These are phyloP conservation scores for Podilymbus podiceps DNA, from an alignment of 2,113 vertebrate species.

Conservation along the genomic window DNA sequence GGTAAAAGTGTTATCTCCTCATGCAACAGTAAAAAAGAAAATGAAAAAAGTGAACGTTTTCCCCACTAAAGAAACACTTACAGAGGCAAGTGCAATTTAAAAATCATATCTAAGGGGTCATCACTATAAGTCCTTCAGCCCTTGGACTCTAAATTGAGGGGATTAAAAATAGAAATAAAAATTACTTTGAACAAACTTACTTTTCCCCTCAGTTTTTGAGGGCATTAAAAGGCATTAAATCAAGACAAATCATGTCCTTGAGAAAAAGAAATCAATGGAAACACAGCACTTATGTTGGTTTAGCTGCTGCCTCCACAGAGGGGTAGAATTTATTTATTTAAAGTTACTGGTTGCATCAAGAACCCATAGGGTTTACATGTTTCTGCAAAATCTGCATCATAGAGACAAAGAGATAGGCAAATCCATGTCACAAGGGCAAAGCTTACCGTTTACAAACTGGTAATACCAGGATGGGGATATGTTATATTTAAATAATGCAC, in stretches of 20 bases:
- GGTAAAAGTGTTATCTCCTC: slow-evolving; percentile 77
- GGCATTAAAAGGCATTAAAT: slow-evolving; percentile 80
- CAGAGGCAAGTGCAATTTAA: slow-evolving; percentile 99
- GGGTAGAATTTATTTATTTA: slow-evolving; percentile 89
- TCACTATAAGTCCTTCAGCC: slow-evolving; percentile 95
- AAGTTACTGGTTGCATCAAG: slow-evolving; percentile 82
- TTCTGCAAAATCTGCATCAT: slow-evolving; percentile 81
- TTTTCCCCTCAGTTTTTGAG: slow-evolving; percentile 87
- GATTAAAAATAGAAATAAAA: slow-evolving; percentile 85
- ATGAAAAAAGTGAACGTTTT: slow-evolving; percentile 63
- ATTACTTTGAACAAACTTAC: slow-evolving; percentile 79
- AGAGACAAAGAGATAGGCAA: slow-evolving; percentile 84
- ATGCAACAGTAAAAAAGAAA: slow-evolving; percentile 77
- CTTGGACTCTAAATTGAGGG: slow-evolving; percentile 99
- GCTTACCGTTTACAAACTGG: slow-evolving; percentile 89
- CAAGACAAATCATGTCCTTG: slow-evolving; percentile 84
- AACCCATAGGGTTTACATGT: slow-evolving; percentile 83
- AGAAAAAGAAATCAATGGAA: slow-evolving; percentile 82
- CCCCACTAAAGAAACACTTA: slow-evolving; percentile 81
- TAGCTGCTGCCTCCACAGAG: slow-evolving; percentile 84
- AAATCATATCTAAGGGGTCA: slow-evolving; percentile 93
- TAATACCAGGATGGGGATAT: slow-evolving; percentile 73
- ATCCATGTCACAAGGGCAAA: slow-evolving; percentile 89
- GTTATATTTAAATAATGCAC: slow-evolving; percentile 77
- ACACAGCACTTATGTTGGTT: slow-evolving; percentile 91